These are phyloP conservation scores for Gibbula magus DNA, from an alignment of 2,888 invertebrate genomes.

Conservation along the genomic window DNA sequence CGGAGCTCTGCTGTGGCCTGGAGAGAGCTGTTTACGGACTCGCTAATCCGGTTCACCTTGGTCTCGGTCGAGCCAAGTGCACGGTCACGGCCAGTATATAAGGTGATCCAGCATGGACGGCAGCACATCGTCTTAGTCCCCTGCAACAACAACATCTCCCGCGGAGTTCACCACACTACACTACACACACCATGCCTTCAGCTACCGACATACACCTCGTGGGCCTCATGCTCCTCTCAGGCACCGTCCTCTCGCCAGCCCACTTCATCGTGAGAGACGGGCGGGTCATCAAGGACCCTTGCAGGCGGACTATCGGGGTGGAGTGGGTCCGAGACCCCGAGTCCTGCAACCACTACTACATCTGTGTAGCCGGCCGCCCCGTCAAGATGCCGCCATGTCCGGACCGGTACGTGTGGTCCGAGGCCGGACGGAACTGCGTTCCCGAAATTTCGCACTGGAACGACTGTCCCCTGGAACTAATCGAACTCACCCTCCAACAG, in stretches of 20 bases:
- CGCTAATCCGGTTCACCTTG: background rate
- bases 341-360: slow-evolving; percentile 35
- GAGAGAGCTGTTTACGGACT: background rate
- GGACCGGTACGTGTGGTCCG: slow-evolving; percentile 34
- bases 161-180: background rate
- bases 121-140: background rate
- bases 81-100: background rate
- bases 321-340: slow-evolving; percentile 39
- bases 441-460: slow-evolving; percentile 30
- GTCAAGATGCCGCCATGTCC: slow-evolving; percentile 41
- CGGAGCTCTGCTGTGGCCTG: background rate
- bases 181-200: background rate
- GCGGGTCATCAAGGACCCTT: slow-evolving; percentile 13
- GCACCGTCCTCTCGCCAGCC: slow-evolving; percentile 23
- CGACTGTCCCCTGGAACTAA: slow-evolving; percentile 34
- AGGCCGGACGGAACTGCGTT: slow-evolving; percentile 35
- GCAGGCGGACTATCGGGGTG: slow-evolving; percentile 3
- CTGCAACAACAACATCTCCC: background rate
- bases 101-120: background rate
- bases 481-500: background rate
- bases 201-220: background rate
- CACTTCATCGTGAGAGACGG: slow-evolving; percentile 29
- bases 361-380: slow-evolving; percentile 37
- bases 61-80: background rate
- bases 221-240: background rate